A percentile compares a stretch with the other conserved stretches of the same genome.
Conservation (phyloP, 2,113 vertebrate species). For the Setophaga petechia region DNA sequence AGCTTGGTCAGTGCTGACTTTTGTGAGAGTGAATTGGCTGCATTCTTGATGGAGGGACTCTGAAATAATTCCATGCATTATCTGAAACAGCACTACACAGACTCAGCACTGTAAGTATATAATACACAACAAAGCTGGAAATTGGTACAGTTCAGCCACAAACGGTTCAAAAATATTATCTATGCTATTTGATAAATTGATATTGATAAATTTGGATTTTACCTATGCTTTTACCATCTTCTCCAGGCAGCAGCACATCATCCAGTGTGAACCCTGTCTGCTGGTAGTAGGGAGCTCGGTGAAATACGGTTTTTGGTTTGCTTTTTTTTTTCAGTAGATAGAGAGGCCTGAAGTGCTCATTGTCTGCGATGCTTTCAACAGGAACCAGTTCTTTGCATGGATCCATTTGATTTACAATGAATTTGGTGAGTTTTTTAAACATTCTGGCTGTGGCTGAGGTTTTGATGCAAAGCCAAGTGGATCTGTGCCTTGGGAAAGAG, state of each 20-base stretch:
- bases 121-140: not conserved
- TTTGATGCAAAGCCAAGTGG: not conserved
- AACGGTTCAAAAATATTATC: rapidly evolving
- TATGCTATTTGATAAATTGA: not conserved
- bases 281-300: not conserved
- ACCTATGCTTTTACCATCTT: not conserved
- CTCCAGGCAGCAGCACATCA: not conserved
- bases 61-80: rapidly evolving
- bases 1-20: rapidly evolving
- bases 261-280: not conserved
- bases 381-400: rapidly evolving
- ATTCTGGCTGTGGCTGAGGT: not conserved
- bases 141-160: rapidly evolving
- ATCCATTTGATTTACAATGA: not conserved
- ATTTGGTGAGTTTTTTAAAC: not conserved
- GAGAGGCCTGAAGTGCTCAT: not conserved
- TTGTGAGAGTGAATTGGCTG: not conserved
- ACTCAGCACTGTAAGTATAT: not conserved
- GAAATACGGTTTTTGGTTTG: rapidly evolving
- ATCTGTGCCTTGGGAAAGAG: not conserved
- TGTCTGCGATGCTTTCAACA: not conserved
- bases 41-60: not conserved
- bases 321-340: not conserved
- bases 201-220: not conserved
- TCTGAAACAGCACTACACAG: not conserved